Evolutionary conservation across 2,113 vertebrate species (phyloP).

Genomic region (Butorides virescens): DNA sequence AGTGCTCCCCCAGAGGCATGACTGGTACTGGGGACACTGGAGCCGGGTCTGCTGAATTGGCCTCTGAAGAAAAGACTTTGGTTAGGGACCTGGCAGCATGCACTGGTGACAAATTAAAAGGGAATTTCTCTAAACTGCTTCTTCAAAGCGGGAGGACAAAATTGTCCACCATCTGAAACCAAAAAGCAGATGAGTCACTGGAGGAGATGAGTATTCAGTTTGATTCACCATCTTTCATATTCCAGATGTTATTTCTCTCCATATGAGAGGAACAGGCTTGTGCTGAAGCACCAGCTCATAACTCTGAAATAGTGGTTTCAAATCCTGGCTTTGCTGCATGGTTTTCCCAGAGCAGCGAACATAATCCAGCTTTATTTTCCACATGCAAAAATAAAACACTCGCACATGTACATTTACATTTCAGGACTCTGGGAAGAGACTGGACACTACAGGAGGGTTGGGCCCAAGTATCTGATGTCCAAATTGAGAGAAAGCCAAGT

Average conservation of each 20-base stretch:
- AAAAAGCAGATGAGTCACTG: background rate
- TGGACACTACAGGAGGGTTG: background rate
- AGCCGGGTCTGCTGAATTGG: background rate
- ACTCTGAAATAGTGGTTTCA: background rate
- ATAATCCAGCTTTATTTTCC: background rate
- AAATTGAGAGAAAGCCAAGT: background rate
- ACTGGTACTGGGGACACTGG: background rate
- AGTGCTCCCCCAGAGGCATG: background rate
- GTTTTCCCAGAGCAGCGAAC: background rate
- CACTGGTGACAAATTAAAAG: background rate
- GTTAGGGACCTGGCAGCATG: background rate
- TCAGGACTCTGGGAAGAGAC: background rate
- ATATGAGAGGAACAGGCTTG: background rate
- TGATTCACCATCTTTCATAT: background rate
- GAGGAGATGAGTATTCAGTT: background rate
- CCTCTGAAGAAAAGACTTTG: background rate
- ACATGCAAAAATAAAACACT: background rate
- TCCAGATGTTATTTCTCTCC: background rate
- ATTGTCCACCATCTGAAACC: background rate
- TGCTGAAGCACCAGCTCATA: background rate
- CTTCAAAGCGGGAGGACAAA: background rate
- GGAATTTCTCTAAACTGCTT: background rate
- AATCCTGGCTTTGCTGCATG: background rate
- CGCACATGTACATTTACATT: background rate
- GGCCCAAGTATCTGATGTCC: background rate